Base-by-base conservation (phyloP, 2,888 invertebrate species). In the Nematopogon swammerdamellus region DNA sequence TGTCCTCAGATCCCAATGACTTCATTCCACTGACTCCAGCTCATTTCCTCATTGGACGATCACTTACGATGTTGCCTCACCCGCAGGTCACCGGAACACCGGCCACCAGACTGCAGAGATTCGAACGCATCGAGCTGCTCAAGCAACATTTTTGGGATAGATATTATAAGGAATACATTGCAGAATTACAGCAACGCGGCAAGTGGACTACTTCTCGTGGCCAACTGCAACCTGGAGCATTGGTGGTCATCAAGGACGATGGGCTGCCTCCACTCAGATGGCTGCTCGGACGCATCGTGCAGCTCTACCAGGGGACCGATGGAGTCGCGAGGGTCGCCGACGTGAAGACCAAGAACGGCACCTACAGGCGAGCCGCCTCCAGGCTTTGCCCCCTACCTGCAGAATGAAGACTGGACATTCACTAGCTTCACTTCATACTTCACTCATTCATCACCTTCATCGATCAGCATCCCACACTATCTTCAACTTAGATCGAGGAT, bases 131-230 rank as follows among this genome's bases (percentile, higher is more conserved):
- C 4, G 50, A 54, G 29, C 50, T 49, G 19, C 18, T 54, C 18
- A 17, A 30, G 8, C 54, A 54, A 47, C 54, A 54, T 19, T 54
- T 53, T 17, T 54, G 54, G 52, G 44, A 46, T 8, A 47, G 54
- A 1, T 54, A 43, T 19, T 47, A 48, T 44, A 18, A 47, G 1
- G 53, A 54, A 44, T 58, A 57, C 20, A 51, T 59, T 10, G 44
- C 58, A 2, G 56, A 57, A 49, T 47, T 58, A 1, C 59, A 59
- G 18, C 51, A 45, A 3, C 17, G 58, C 19, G 45, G 43, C 2
- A 60, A 59, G 45, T 60, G 59, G 59, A 25, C 17, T 19, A 47
- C 49, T 10, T 11, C 44, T 3, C 16, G 25, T 0, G 16, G 30
- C 2, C 29, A 50, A 10, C 19, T 53, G 4, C 5, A 48, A n/a